Base-by-base conservation (phyloP, 2,888 invertebrate species). In the Sialis lutaria region DNA sequence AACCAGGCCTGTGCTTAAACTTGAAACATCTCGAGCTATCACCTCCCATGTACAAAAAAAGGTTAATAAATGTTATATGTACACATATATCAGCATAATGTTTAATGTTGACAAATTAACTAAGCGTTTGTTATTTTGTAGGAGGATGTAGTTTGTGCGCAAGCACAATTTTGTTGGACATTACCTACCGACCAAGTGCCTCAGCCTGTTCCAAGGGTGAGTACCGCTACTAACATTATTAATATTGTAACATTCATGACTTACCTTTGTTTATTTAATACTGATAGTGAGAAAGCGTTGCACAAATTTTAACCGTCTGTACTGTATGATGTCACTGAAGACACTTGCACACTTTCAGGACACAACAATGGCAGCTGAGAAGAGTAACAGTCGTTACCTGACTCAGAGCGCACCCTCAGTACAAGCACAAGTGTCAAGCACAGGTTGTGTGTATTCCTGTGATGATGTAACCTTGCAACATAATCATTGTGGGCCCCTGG, bases 111-210 rank as follows among this genome's bases (percentile, higher is more conserved):
- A 35, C 35, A 32, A 32, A 7, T 37, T 9, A 9, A 9, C 35
- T 6, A 10, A 10, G n/a, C 8, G 12, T 37, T 37, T 37, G 7
- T 37, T n/a, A 41, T 12, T 31, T 33, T 48, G 10, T 42, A 51
- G 51, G 51, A 51, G 51, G 51, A 51, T 49, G 51, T 50, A 51
- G 48, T 50, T 47, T 42, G 47, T 47, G 47, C 40, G 32, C 30
- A 42, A 47, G 47, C 47, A 47, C 47, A 47, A 47, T 33, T 33
- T 42, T 45, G 45, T 45, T 47, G 62, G 60, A 62, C 61, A 65
- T 66, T 66, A 66, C 67, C 67, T 67, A 67, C 65, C 64, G 65
- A 65, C 64, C 64, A 67, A 67, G 67, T 67, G 67, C 67, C 67
- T 67, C 63, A 64, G 64, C 64, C 64, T 64, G 64, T 64, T 64